Conservation (phyloP, 2,888 invertebrate species). For the Ellobium chinense region DNA sequence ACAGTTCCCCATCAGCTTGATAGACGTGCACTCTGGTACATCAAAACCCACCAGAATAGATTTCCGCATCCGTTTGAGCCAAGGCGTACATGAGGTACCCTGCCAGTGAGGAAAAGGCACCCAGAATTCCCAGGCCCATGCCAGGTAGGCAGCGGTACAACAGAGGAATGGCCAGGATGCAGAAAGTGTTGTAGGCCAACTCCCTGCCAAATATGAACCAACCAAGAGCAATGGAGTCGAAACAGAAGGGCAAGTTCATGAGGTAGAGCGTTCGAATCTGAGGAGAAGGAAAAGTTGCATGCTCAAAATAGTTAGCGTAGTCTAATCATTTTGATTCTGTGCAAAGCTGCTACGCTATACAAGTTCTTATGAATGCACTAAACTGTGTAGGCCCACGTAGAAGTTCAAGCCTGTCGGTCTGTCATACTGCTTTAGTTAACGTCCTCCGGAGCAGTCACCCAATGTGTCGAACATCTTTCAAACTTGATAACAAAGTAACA, state of each 20-base stretch:
- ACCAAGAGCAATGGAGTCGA: conserved; percentile 7
- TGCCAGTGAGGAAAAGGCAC: background rate
- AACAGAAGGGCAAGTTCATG: conserved; percentile 43
- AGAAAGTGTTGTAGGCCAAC: background rate
- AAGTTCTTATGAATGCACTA: too few species aligned
- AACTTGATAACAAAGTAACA: too few species aligned
- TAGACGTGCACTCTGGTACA: too few species aligned
- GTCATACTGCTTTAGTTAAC: too few species aligned
- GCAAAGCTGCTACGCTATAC: too few species aligned
- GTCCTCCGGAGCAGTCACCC: too few species aligned
- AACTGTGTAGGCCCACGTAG: too few species aligned
- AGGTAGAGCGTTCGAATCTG: conserved; percentile 22
- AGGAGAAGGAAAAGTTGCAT: background rate
- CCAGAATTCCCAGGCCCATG: conserved; percentile 22
- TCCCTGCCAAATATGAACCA: conserved; percentile 32
- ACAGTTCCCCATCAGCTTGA: too few species aligned
- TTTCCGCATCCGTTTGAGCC: background rate
- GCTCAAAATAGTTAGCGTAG: too few species aligned
- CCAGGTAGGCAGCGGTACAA: conserved; percentile 4
- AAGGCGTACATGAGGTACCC: conserved; percentile 10
- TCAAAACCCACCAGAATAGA: conserved; percentile 5
- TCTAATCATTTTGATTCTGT: too few species aligned
- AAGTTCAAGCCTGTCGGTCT: too few species aligned
- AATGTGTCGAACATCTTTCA: too few species aligned
- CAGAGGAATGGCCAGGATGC: conserved; percentile 17